Conservation (phyloP, 2,888 invertebrate genomes). For the Colletes collaris region DNA sequence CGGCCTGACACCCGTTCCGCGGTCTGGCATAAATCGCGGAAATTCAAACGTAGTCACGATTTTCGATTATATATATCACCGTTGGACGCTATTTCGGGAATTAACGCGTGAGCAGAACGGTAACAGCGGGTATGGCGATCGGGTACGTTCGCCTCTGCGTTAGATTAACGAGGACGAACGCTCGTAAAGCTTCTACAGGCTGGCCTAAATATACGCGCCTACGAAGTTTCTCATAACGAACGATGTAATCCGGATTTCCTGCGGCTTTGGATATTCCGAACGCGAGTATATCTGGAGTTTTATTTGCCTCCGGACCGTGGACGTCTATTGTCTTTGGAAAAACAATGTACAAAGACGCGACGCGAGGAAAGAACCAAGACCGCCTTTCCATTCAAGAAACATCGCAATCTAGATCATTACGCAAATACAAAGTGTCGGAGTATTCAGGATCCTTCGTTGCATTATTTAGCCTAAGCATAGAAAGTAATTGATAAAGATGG, state of each 20-base stretch:
- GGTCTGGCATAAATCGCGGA: conserved; percentile 1
- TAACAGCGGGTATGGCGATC: conserved; percentile 40
- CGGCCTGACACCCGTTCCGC: not conserved
- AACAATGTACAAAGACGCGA: conserved; percentile 19
- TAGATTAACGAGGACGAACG: conserved; percentile 70
- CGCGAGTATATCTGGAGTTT: conserved; percentile 10
- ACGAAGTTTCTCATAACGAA: conserved; percentile 62
- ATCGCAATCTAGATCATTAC: no score
- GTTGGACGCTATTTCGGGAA: conserved; percentile 73
- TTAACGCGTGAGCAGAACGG: conserved; percentile 65
- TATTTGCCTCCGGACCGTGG: conserved; percentile 10
- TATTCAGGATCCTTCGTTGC: no score
- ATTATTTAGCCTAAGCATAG: no score
- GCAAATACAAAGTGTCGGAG: no score
- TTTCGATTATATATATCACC: conserved; percentile 41
- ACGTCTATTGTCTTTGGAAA: conserved; percentile 36
- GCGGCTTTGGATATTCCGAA: conserved; percentile 44
- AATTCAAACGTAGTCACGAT: conserved; percentile 11
- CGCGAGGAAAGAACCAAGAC: no score
- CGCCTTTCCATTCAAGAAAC: no score
- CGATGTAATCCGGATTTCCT: conserved; percentile 71
- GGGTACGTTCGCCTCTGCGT: conserved; percentile 47
- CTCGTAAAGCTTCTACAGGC: conserved; percentile 75
- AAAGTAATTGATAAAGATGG: no score
- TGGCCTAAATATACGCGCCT: conserved; percentile 77